Evolutionary conservation across 2,888 invertebrate genomes (phyloP), one percentile per base, ranked within the genome.

Genomic region (Drosophila planitibia): DNA sequence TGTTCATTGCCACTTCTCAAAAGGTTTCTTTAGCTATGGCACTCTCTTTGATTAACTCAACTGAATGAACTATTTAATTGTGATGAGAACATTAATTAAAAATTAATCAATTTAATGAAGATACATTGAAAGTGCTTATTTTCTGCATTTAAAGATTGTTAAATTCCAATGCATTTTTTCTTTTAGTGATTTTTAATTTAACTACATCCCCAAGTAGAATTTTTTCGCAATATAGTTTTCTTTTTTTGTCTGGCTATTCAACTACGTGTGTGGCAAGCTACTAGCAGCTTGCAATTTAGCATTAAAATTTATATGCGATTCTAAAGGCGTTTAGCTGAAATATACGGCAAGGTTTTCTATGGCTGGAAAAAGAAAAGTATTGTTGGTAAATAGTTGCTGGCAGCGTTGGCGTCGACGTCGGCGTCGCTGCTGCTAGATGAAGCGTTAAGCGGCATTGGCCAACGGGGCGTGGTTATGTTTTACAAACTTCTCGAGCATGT

Each of bases 401-500:
- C 44, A 49, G 28, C 64, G 57, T 47, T 22, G 69, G 4, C 33
- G 44, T 47, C 35, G 53, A 9, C 58, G 49, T 28, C 22, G 51
- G 25, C 63, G 72, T 65, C 33, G 12, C 75, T 65, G 72, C 66
- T 83, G 85, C 51, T 68, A 78, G 87, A 87, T 89, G 85, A 82
- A 87, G 89, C 87, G 78, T 72, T 72, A 70, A 82, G 74, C 69
- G 75, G 65, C 70, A 67, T 71, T 74, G 82, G 82, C 65, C 78
- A 81, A 81, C 74, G 33, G 88, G 85, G 85, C 85, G 87, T 86
- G 85, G 89, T 74, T 70, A 69, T 85, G 85, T 89, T 85, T 82
- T 89, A 89, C 89, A 84, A 86, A 86, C 85, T 86, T 89, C 87
- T 85, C 84, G 78, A 87, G 85, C 87, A 78, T 85, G 87, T 87